Evolutionary conservation across 2,888 invertebrate genomes (phyloP).

Genomic region (Rhingia rostrata): DNA sequence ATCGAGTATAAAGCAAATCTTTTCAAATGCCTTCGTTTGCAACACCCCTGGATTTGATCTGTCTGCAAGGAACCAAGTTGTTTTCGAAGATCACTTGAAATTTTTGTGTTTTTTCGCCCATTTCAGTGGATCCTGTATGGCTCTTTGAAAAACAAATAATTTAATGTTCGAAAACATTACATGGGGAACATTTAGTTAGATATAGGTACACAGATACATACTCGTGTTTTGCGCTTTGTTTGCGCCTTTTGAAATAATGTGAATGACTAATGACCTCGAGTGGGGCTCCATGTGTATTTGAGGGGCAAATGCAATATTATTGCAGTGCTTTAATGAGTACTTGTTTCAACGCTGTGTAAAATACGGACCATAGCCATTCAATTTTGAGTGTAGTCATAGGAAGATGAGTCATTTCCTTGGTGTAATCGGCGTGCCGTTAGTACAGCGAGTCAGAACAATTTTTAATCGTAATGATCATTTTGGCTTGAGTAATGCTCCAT

Average conservation of each 20-base stretch:
- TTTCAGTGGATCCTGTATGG: conserved; percentile 1
- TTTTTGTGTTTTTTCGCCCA: background rate
- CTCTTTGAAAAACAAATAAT: conserved; percentile 1
- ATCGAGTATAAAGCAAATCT: too few relatives aligned
- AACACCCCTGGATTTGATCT: background rate
- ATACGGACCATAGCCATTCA: conserved; percentile 13
- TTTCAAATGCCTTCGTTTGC: background rate
- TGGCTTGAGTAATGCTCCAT: too few relatives aligned
- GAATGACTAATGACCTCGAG: conserved; percentile 5
- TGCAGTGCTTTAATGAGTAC: background rate
- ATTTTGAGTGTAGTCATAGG: conserved; percentile 13
- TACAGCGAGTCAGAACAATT: too few relatives aligned
- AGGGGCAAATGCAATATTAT: conserved; percentile 6
- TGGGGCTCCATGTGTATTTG: background rate
- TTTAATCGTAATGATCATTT: too few relatives aligned
- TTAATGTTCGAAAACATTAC: background rate
- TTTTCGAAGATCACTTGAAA: conserved; percentile 1
- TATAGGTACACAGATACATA: background rate
- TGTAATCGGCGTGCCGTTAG: background rate
- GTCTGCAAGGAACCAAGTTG: background rate
- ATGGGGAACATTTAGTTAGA: background rate
- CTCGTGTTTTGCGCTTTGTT: background rate
- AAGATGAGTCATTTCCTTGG: conserved; percentile 25
- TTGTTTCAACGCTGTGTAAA: background rate
- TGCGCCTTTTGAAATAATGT: background rate